phyloP scores from a whole-genome alignment of 2,888 invertebrate species.

The Monoplex corrugatus region DNA sequence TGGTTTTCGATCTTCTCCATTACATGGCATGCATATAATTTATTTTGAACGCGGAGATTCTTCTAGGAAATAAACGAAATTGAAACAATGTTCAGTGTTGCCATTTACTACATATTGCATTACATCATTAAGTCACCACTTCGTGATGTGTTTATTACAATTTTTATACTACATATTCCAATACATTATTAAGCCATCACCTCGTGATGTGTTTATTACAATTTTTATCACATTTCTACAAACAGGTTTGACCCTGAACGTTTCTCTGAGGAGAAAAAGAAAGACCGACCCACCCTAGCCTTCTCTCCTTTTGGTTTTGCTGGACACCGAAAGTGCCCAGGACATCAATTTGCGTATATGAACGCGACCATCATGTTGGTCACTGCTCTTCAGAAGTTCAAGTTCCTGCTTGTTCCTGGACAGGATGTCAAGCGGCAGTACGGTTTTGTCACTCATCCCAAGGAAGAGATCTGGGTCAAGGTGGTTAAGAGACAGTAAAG shows the following conservation, averaged over 20 bases:
- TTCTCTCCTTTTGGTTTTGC: constrained; percentile 82
- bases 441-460: constrained; percentile 79
- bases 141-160: too few relatives aligned
- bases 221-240: too few relatives aligned
- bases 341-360: constrained; percentile 73
- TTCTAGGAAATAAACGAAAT: too few relatives aligned
- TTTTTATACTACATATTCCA: too few relatives aligned
- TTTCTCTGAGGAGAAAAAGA: constrained; percentile 70
- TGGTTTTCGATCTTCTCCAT: too few relatives aligned
- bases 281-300: constrained; percentile 66
- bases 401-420: constrained; percentile 76
- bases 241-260: constrained; percentile 80
- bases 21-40: too few relatives aligned
- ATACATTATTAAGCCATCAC: too few relatives aligned
- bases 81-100: too few relatives aligned
- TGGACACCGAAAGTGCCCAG: constrained; percentile 78
- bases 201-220: too few relatives aligned
- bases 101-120: too few relatives aligned
- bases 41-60: too few relatives aligned
- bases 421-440: constrained; percentile 77
- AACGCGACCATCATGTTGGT: constrained; percentile 73
- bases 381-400: constrained; percentile 73
- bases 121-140: too few relatives aligned
- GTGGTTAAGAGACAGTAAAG: constrained; percentile 65
- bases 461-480: constrained; percentile 80